Conservation (phyloP, 2,797 vertebrate species). For the Xenopus petersii region DNA sequence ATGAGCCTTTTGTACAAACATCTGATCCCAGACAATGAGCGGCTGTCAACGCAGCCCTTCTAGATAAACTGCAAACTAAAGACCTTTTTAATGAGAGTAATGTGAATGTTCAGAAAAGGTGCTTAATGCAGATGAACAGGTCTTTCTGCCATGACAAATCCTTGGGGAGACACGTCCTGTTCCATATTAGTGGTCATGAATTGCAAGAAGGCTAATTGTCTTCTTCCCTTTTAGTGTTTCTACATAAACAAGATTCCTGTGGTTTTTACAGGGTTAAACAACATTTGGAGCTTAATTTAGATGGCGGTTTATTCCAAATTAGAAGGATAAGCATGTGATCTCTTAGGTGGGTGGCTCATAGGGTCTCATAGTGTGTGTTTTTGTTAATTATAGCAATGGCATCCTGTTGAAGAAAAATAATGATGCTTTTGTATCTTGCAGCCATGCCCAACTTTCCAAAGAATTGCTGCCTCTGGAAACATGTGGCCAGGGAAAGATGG, state of each 20-base stretch:
- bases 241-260: slow-evolving; percentile 31
- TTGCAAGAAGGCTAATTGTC: slow-evolving; percentile 20
- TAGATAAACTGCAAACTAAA: too few relatives aligned
- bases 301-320: slow-evolving; percentile 17
- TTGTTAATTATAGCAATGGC: background rate
- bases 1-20: too few relatives aligned
- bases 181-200: slow-evolving; percentile 1
- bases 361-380: slow-evolving; percentile 1
- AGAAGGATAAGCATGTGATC: slow-evolving; percentile 16
- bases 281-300: slow-evolving; percentile 10
- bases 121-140: too few relatives aligned
- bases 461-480: too few relatives aligned
- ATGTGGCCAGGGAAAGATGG: too few relatives aligned
- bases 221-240: slow-evolving; percentile 1
- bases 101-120: too few relatives aligned
- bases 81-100: too few relatives aligned
- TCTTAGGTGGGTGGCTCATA: background rate
- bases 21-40: too few relatives aligned
- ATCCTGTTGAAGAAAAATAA: background rate
- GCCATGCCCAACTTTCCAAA: background rate
- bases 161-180: background rate
- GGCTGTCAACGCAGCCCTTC: too few relatives aligned
- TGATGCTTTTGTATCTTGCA: background rate
- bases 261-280: slow-evolving; percentile 30
- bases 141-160: background rate